Evolutionary conservation across 2,888 invertebrate genomes (phyloP).

Genomic region (Apomyelois bistriatella): DNA sequence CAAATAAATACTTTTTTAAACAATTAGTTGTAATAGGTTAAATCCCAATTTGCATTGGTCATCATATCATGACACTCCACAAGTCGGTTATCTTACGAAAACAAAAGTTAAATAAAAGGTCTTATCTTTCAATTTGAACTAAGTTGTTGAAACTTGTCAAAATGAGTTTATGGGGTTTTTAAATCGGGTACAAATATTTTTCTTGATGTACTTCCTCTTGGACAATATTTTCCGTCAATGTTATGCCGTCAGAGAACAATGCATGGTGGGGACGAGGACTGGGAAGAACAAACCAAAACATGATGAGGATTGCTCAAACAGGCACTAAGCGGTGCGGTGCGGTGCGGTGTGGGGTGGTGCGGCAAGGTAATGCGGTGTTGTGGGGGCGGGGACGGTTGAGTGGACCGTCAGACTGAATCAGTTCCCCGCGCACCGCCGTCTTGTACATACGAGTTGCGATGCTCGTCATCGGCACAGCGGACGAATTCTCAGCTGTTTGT

Average conservation of each 20-base stretch:
- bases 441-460: constrained; percentile 69
- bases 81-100: no score
- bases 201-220: no score
- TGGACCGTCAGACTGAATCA: constrained; percentile 35
- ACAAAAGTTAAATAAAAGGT: no score
- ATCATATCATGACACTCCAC: no score
- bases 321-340: constrained; percentile 2
- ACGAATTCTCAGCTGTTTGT: constrained; percentile 50
- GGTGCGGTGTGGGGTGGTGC: constrained; percentile 46
- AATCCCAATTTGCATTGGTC: no score
- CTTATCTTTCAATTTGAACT: no score
- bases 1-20: no score
- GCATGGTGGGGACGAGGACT: background rate
- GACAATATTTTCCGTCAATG: no score
- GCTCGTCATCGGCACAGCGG: constrained; percentile 80
- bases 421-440: constrained; percentile 72
- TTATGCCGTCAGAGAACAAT: background rate
- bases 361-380: constrained; percentile 42
- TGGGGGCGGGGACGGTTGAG: constrained; percentile 40
- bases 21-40: no score
- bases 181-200: no score
- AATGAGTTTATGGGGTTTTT: no score
- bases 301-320: constrained; percentile 11
- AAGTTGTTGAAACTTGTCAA: no score
- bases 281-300: constrained; percentile 1